Base-by-base conservation (phyloP, 1,140 invertebrate genomes). In the Helicoverpa armigera region DNA sequence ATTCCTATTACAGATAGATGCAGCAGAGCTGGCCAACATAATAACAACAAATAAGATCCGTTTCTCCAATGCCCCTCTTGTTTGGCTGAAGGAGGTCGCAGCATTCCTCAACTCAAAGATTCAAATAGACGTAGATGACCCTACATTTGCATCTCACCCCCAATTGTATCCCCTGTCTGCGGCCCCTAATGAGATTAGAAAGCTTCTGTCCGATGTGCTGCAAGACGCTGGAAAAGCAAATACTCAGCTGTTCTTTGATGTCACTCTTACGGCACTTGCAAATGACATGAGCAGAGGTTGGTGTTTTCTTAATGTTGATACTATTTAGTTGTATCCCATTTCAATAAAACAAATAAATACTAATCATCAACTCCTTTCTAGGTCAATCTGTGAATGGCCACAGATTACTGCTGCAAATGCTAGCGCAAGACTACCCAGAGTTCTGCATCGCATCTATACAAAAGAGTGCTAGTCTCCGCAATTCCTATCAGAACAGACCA, bases 401-500 rank as follows among this genome's bases (percentile, higher is more conserved):
- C 84, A 97, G 97, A 92, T 94, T 98, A 65, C 95, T 97, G 65
- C 88, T 97, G 2, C 97, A 98, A 90, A 90, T 97, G 81, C 90
- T 98, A 80, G 96, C 96, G 2, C 94, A 95, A 74, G 95, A 96
- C 29, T 95, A 96, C 92, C 97, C 97, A 0, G 95, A 96, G 70
- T 96, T 97, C 79, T 96, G 96, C 16, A 87, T 95, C 2, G 91
- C 92, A 2, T 97, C 96, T 83, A 92, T 97, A 84, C 88, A 94
- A 10, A 97, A 97, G 91, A 95, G 96, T 75, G 94, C 95, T 0
- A 95, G 94, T 65, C 89, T 98, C n/a, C 95, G 96, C 58, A 97
- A 96, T 79, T 98, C 97, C 2, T 98, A 98, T 91, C 97, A 98
- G 87, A 98, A 98, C 89, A 95, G 97, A 58, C 97, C 97, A 79